These are phyloP conservation scores for Erpetoichthys calabaricus DNA, from an alignment of 2,797 vertebrate genomes.

Conservation along the genomic window DNA sequence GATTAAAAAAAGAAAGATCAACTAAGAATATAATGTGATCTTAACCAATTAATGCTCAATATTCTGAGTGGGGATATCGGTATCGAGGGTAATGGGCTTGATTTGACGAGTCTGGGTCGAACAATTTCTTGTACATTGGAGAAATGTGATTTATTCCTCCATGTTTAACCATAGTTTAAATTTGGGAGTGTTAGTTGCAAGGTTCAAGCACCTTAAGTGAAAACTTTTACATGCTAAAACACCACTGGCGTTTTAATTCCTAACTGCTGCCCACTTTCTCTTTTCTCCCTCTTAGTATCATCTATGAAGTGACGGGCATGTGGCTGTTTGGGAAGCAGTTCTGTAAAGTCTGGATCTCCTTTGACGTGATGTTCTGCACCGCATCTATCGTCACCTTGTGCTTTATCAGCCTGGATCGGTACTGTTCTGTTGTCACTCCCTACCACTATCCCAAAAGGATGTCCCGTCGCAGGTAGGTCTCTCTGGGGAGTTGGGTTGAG, in stretches of 20 bases:
- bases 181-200: neutral
- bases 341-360: slow-evolving; percentile 70
- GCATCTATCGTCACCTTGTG: slow-evolving; percentile 72
- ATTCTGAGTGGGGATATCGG: too few relatives aligned
- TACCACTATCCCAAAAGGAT: slow-evolving; percentile 41
- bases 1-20: too few relatives aligned
- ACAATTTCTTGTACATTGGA: too few relatives aligned
- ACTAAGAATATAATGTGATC: too few relatives aligned
- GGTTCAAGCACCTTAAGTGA: neutral
- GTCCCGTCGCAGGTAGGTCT: slow-evolving; percentile 39
- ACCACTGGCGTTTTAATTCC: too few relatives aligned
- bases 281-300: slow-evolving; percentile 28
- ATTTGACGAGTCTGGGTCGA: too few relatives aligned
- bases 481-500: neutral
- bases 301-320: slow-evolving; percentile 43
- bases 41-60: too few relatives aligned
- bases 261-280: too few relatives aligned
- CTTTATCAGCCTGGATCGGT: slow-evolving; percentile 68
- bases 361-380: slow-evolving; percentile 73
- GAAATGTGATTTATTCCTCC: neutral
- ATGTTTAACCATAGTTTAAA: neutral
- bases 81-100: too few relatives aligned
- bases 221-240: too few relatives aligned
- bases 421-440: slow-evolving; percentile 49
- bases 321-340: slow-evolving; percentile 48